These are phyloP conservation scores for Bembecia ichneumoniformis DNA, from an alignment of 2,888 invertebrate genomes.

Conservation along the genomic window DNA sequence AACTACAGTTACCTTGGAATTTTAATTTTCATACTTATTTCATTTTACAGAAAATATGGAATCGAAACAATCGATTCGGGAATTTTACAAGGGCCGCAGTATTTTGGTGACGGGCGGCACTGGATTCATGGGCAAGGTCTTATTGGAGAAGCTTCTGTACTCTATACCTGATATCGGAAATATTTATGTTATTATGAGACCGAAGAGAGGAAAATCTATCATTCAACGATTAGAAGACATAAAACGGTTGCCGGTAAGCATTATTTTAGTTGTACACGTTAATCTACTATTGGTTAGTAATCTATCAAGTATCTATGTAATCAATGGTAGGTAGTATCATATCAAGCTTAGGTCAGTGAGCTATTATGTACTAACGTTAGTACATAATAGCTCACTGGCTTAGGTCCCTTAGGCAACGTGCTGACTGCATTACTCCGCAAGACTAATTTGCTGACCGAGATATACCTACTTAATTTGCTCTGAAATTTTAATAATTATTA, in stretches of 20 bases:
- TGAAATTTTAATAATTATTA: no score
- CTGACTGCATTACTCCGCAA: no score
- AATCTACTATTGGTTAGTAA: neutral
- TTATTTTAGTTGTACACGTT: neutral
- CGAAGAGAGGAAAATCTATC: constrained; percentile 75
- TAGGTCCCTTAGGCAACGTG: no score
- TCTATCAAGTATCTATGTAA: no score
- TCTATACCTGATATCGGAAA: constrained; percentile 72
- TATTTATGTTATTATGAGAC: constrained; percentile 74
- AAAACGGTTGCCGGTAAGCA: constrained; percentile 72
- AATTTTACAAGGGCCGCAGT: constrained; percentile 72
- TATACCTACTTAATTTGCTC: no score
- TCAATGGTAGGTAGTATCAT: no score
- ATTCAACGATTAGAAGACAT: constrained; percentile 74
- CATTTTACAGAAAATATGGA: constrained; percentile 38
- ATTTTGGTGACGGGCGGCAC: constrained; percentile 75
- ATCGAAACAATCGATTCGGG: constrained; percentile 55
- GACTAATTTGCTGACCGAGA: no score
- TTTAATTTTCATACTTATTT: no score
- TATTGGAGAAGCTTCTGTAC: constrained; percentile 76
- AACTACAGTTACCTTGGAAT: no score
- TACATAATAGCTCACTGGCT: no score
- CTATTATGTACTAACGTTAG: no score
- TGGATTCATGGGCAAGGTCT: constrained; percentile 76
- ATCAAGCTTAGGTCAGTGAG: no score